Percentiles rank a stretch among this genome's conserved stretches.
These are phyloP conservation scores for Amphimedon queenslandica DNA, from an alignment of 37 sponge, comb jelly and placozoan genomes.

Conservation along the genomic window DNA sequence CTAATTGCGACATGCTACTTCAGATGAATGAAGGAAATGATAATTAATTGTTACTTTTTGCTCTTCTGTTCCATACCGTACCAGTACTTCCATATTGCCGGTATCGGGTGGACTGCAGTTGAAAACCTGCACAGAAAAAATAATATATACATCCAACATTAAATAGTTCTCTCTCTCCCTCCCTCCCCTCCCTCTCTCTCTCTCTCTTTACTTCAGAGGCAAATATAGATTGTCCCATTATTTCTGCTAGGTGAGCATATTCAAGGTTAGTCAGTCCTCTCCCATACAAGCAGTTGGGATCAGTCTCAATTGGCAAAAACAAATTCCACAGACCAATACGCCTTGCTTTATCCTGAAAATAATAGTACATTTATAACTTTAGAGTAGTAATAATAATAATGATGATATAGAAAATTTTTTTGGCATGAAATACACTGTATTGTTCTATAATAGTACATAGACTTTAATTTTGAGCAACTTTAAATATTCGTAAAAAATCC, in stretches of 20 bases:
- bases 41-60: conserved; percentile 60
- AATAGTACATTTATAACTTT: background rate
- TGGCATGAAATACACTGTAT: background rate
- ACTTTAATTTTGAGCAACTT: too few species aligned
- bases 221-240: conserved; percentile 65
- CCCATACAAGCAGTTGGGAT: conserved; percentile 33
- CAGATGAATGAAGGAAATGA: too few species aligned
- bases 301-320: conserved; percentile 74
- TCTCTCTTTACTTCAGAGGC: conserved; percentile 72
- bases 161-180: background rate
- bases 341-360: conserved; percentile 48
- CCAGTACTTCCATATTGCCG: conserved; percentile 92
- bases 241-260: conserved; percentile 80
- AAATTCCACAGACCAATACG: conserved; percentile 80
- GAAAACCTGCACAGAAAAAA: conserved; percentile 35
- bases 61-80: conserved; percentile 68
- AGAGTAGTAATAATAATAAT: background rate
- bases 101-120: conserved; percentile 95
- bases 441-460: background rate
- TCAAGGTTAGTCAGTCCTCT: conserved; percentile 85
- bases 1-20: background rate
- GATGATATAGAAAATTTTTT: too few species aligned
- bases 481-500: too few species aligned
- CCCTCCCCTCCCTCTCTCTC: too few species aligned
- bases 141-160: background rate